Evolutionary conservation across 2,888 invertebrate genomes (phyloP), one percentile per base, ranked within the genome.

Genomic region (Magallana nippona): DNA sequence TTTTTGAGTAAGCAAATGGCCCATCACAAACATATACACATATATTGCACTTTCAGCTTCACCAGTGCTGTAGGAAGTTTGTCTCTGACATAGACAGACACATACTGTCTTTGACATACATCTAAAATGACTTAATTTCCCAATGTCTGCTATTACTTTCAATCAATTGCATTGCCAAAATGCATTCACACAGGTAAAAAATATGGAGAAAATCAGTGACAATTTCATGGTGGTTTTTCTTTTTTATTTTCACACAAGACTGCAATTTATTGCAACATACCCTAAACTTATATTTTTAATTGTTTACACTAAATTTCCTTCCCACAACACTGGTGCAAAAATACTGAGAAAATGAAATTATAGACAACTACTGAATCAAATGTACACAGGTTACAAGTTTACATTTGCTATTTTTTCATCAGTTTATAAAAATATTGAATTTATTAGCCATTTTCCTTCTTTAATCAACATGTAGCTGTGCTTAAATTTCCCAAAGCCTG

Each of bases 1-100:
- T 60, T 60, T 27, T 63, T 71, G 71, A 71, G 71, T 71, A 71
- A 71, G 71, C 71, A 71, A 15, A 63, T 22, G 63, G 27, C 22
- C 63, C 63, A 44, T 60, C 11, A 27, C 71, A 71, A 22, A 71
- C 22, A 19, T 27, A 71, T 32, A 71, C 71, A 71, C 32, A 71
- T 71, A 71, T 71, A 71, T 71, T 71, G 71, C 71, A 71, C 71
- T 27, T 27, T 71, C 19, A 71, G 71, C 71, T 27, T 11, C 15
- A 11, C 27, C 32, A 71, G 71, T 71, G 71, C 71, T 71, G 71
- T 15, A 27, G 71, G 71, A 71, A 71, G 71, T 22, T 71, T 71
- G 17, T 10, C 32, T 71, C 0, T 1, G 60, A 60, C 2, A 27
- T 19, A 60, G 10, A 19, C 10, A 8, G 8, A n/a, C 19, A 10